Percentiles rank a stretch among this genome's conserved stretches.
These are phyloP conservation scores for Erebia aethiops DNA, from an alignment of 2,888 invertebrate species.

Conservation along the genomic window DNA sequence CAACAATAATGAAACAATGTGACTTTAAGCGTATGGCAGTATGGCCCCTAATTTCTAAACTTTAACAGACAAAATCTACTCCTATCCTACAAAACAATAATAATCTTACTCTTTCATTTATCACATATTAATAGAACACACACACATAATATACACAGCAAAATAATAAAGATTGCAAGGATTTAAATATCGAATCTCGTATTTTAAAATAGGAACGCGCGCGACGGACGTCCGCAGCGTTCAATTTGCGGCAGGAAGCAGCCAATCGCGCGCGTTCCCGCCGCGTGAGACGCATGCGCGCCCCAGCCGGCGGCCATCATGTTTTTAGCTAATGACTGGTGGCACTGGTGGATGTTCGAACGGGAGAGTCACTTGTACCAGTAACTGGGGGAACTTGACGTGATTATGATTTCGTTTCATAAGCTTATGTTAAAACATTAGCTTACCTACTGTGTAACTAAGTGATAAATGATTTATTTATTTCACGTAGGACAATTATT, in stretches of 20 bases:
- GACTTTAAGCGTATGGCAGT: no score
- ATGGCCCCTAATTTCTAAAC: no score
- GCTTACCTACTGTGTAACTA: no score
- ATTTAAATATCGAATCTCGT: conserved; percentile 35
- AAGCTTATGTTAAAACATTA: background rate
- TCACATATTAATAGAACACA: background rate
- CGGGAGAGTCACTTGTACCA: conserved; percentile 31
- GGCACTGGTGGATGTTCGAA: conserved; percentile 29
- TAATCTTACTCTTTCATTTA: background rate
- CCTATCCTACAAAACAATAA: no score
- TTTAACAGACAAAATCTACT: no score
- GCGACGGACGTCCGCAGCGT: conserved; percentile 68
- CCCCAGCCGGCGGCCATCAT: conserved; percentile 39
- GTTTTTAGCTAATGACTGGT: conserved; percentile 37
- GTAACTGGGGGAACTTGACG: background rate
- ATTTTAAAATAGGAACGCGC: conserved; percentile 48
- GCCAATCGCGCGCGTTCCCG: conserved; percentile 69
- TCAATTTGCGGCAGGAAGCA: conserved; percentile 73
- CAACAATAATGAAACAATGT: no score
- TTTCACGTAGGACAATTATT: no score
- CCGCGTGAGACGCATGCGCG: conserved; percentile 48
- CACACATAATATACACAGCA: conserved; percentile 5
- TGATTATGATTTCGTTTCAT: background rate
- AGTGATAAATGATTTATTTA: no score
- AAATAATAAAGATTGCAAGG: conserved; percentile 9